Conservation (phyloP, 53 echinoderm and acorn worm genomes). For the Paracentrotus lividus region DNA sequence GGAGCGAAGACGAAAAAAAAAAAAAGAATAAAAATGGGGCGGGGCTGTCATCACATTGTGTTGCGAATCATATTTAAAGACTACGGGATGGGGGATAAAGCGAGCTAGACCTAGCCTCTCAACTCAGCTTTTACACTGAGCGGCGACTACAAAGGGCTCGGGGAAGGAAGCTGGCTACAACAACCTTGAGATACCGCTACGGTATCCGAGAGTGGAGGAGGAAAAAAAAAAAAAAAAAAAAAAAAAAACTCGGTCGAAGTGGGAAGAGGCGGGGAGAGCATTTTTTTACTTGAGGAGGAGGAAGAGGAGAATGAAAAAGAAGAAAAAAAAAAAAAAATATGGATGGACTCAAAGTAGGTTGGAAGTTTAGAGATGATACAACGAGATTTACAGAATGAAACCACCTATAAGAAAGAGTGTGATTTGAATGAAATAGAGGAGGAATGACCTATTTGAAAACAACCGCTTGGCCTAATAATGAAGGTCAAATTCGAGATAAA, state of each 20-base stretch:
- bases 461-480: not conserved
- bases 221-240: not conserved
- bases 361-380: not conserved
- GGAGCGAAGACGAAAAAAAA: not conserved
- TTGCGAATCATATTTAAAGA: conserved; percentile 62
- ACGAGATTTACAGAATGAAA: not conserved
- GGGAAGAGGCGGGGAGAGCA: not conserved
- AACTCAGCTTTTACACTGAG: conserved; percentile 9
- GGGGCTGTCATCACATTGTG: conserved; percentile 38
- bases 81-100: conserved; percentile 52
- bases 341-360: not conserved
- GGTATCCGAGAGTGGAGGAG: conserved; percentile 37
- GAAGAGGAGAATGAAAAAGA: not conserved
- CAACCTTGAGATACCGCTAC: conserved; percentile 63
- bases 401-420: not conserved
- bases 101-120: not conserved
- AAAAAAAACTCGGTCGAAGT: not conserved
- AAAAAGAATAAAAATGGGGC: not conserved
- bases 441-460: not conserved
- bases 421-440: not conserved
- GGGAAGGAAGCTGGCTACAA: conserved; percentile 35
- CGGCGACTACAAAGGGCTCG: conserved; percentile 58
- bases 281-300: not conserved
- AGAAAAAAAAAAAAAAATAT: not conserved
- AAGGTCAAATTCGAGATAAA: not conserved